phyloP scores from a whole-genome alignment of 2,113 vertebrate species.

The Orthonyx spaldingii region DNA sequence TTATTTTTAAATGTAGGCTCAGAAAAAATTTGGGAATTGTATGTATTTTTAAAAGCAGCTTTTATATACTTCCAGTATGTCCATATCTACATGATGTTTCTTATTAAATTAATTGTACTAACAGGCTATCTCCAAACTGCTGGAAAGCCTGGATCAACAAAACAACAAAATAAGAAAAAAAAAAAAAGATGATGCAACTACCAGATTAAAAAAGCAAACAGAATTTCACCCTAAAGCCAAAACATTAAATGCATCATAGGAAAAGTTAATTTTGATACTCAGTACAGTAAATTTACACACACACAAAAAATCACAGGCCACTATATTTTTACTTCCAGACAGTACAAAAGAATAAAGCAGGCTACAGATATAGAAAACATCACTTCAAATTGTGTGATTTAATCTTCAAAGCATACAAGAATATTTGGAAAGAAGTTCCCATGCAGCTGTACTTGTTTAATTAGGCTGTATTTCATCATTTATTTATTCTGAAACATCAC shows the following conservation, averaged over 20 bases:
- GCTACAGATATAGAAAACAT: neutral
- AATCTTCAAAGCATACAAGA: conserved; percentile 26
- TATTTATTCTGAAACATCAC: conserved; percentile 72
- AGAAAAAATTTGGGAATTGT: neutral
- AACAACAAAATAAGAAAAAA: neutral
- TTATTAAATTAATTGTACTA: conserved; percentile 15
- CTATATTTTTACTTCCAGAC: neutral
- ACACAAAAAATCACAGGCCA: neutral
- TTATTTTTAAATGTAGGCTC: neutral
- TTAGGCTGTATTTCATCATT: conserved; percentile 59
- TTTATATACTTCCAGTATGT: neutral
- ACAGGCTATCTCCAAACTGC: neutral
- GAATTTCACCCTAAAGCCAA: neutral
- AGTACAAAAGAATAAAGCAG: neutral
- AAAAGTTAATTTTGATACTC: neutral
- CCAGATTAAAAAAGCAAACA: neutral
- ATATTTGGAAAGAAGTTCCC: conserved; percentile 41
- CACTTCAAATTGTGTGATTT: neutral
- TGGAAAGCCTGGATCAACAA: conserved; percentile 15
- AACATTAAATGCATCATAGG: neutral
- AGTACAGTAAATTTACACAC: neutral
- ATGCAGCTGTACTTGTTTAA: conserved; percentile 56
- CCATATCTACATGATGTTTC: neutral
- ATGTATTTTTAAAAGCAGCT: neutral
- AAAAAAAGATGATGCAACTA: neutral